phyloP scores from a whole-genome alignment of 2,797 vertebrate genomes.

The Tangara arthus region DNA sequence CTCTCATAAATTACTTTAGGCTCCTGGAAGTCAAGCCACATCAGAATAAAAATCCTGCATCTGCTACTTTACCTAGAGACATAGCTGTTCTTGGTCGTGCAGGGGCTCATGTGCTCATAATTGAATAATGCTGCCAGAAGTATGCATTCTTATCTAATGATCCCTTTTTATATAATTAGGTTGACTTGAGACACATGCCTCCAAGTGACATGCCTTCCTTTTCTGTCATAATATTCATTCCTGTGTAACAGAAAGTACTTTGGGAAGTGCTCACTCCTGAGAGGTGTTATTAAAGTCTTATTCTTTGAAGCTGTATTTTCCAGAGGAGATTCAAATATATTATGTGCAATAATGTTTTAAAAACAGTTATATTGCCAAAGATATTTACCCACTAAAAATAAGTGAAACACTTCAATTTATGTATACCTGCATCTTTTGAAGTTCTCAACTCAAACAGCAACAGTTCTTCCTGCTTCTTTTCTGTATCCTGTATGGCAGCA shows the following conservation, averaged over 20 bases:
- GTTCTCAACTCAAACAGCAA: slow-evolving; percentile 70
- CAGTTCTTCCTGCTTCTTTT: slow-evolving; percentile 76
- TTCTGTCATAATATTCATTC: background rate
- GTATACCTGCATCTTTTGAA: slow-evolving; percentile 76
- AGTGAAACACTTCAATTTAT: background rate
- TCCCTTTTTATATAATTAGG: background rate
- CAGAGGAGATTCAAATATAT: background rate
- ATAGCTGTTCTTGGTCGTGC: background rate
- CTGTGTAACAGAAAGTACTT: background rate
- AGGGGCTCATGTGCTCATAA: background rate
- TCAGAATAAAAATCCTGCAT: background rate
- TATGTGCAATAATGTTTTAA: background rate
- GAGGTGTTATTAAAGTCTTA: background rate
- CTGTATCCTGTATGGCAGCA: slow-evolving; percentile 67
- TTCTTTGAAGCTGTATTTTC: background rate
- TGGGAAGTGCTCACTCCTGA: background rate
- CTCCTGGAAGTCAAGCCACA: background rate
- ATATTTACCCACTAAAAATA: background rate
- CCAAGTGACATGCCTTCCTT: background rate
- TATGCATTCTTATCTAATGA: background rate
- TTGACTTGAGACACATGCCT: background rate
- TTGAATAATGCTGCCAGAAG: background rate
- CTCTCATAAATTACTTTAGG: background rate
- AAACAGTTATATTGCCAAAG: background rate
- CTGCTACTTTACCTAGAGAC: background rate